phyloP scores from a whole-genome alignment of 2,113 vertebrate genomes.

The Ageneiosus marmoratus region DNA sequence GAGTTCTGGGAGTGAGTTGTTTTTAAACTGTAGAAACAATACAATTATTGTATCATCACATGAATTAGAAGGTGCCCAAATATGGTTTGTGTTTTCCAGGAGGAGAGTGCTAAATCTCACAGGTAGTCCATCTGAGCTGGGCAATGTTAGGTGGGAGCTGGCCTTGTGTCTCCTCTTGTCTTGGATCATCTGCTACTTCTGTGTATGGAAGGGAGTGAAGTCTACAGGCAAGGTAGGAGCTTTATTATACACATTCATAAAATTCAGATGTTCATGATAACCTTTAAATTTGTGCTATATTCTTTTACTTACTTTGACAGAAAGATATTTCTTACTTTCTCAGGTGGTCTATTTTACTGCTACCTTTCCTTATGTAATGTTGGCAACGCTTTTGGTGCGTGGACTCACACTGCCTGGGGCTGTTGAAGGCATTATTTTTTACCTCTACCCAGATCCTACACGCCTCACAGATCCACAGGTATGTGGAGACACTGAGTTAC shows the following conservation, averaged over 20 bases:
- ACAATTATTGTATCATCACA: neutral
- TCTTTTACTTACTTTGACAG: neutral
- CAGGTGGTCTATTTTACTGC: constrained; percentile 97
- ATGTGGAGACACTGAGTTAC: neutral
- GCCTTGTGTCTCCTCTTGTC: constrained; percentile 78
- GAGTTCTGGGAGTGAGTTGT: constrained; percentile 97
- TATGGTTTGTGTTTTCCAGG: constrained; percentile 54
- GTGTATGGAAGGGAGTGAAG: constrained; percentile 85
- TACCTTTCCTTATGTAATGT: constrained; percentile 92
- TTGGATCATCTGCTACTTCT: constrained; percentile 86
- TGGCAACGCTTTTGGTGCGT: constrained; percentile 85
- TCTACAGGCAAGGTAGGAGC: constrained; percentile 78
- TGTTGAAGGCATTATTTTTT: constrained; percentile 85
- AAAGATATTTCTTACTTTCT: neutral
- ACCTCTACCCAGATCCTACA: constrained; percentile 87
- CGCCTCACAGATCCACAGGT: constrained; percentile 91
- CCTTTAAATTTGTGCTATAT: neutral
- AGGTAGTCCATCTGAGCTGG: constrained; percentile 78
- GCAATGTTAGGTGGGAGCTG: constrained; percentile 77
- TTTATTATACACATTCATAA: neutral
- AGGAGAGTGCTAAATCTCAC: constrained; percentile 70
- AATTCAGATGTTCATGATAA: neutral
- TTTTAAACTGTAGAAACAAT: neutral
- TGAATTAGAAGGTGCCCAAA: neutral
- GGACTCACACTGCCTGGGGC: constrained; percentile 88